These are phyloP conservation scores for Syngnathoides biaculeatus DNA, from an alignment of 2,113 vertebrate species.

Conservation along the genomic window DNA sequence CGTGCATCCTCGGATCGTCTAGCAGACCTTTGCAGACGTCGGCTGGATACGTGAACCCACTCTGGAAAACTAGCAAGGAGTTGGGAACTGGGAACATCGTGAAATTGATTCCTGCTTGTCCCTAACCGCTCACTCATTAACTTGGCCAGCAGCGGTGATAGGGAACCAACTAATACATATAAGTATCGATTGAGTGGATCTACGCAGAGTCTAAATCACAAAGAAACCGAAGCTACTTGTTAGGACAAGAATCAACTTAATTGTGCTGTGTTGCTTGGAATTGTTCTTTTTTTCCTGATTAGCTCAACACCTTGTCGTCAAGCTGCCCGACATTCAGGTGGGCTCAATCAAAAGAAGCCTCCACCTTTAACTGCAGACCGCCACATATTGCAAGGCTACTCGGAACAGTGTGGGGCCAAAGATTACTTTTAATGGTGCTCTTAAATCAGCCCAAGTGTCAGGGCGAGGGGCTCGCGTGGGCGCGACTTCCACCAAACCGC, in stretches of 20 bases:
- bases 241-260: slow-evolving; percentile 36
- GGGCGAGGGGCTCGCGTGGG: background rate
- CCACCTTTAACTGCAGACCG: background rate
- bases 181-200: slow-evolving; percentile 53
- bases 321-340: slow-evolving; percentile 30
- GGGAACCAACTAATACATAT: slow-evolving; percentile 51
- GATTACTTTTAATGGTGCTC: slow-evolving; percentile 24
- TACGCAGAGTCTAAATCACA: slow-evolving; percentile 42
- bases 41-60: slow-evolving; percentile 25
- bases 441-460: slow-evolving; percentile 29
- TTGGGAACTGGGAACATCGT: slow-evolving; percentile 46
- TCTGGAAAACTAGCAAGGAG: slow-evolving; percentile 39
- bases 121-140: slow-evolving; percentile 59
- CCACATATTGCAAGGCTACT: slow-evolving; percentile 11
- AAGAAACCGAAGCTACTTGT: slow-evolving; percentile 46
- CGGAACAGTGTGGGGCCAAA: slow-evolving; percentile 1
- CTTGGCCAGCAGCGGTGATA: slow-evolving; percentile 29
- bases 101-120: slow-evolving; percentile 52
- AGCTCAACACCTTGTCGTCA: slow-evolving; percentile 14
- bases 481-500: slow-evolving; percentile 7
- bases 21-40: slow-evolving; percentile 14
- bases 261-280: slow-evolving; percentile 42
- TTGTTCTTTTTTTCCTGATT: slow-evolving; percentile 1
- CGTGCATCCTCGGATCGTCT: slow-evolving; percentile 29
- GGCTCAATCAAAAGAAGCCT: slow-evolving; percentile 7